Evolutionary conservation across 1,140 invertebrate genomes (phyloP).

Genomic region (Aradophagus sp.): DNA sequence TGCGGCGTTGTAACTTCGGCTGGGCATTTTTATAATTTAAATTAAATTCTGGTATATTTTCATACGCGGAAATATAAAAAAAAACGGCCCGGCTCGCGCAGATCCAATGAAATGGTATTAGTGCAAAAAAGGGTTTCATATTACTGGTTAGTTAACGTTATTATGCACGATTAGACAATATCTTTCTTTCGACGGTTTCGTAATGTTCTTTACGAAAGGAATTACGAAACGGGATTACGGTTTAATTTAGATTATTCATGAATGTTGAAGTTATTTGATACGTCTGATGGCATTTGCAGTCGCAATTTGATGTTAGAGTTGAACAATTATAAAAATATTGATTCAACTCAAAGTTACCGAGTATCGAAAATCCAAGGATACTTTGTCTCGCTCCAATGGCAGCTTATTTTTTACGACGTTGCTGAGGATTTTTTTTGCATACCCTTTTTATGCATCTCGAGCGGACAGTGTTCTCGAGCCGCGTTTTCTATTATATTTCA

Average conservation of each 20-base stretch:
- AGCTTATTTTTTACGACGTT: constrained; percentile 22
- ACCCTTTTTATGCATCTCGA: constrained; percentile 38
- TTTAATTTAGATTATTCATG: constrained; percentile 26
- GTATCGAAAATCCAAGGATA: too few species aligned
- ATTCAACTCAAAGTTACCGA: too few species aligned
- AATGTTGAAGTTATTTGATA: constrained; percentile 41
- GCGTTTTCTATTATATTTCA: constrained; percentile 47
- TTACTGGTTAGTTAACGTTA: constrained; percentile 25
- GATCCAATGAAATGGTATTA: constrained; percentile 7
- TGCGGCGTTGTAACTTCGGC: constrained; percentile 3
- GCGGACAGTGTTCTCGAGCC: neutral
- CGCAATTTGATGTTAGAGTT: constrained; percentile 1
- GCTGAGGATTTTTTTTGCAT: too few species aligned
- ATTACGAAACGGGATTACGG: constrained; percentile 41
- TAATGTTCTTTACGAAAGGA: constrained; percentile 32
- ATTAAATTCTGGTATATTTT: constrained; percentile 10
- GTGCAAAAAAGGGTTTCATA: constrained; percentile 4
- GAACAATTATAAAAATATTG: too few species aligned
- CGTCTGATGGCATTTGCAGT: neutral
- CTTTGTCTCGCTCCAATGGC: constrained; percentile 19
- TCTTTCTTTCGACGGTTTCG: constrained; percentile 32
- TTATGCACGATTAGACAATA: constrained; percentile 43
- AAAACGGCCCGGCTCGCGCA: too few species aligned
- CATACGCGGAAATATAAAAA: too few species aligned
- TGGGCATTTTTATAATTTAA: constrained; percentile 23